Base-by-base conservation (phyloP, 1,140 invertebrate species). In the Rhysida immarginata region DNA sequence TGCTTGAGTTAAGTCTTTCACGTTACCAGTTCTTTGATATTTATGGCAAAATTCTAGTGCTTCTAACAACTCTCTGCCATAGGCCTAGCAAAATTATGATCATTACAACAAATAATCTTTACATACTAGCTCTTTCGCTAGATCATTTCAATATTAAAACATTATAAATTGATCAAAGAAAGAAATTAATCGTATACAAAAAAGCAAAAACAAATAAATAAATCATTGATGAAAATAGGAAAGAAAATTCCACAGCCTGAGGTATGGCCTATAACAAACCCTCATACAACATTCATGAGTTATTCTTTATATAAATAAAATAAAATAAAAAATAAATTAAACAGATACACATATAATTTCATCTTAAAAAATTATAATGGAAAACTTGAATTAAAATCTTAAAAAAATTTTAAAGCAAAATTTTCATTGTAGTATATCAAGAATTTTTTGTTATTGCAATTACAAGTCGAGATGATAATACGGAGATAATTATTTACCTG, bases 1-100 rank as follows among this genome's bases (percentile, higher is more conserved):
- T 14, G 96, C 96, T 68, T 94, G 87, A 65, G 94, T 96, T 23
- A 99, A 72, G 64, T 98, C 92, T 54, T 90, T 79, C 0, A 87
- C 80, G 62, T 94, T 90, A 2, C 81, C 79, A 0, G 85, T 86
- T 18, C 82, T 44, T 54, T 66, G 66, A 59, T 64, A 72, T 21
- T 83, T 77, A 67, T 81, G 81, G 67, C 95, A 98, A 85, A 90
- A 96, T 63, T 96, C 88, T 61, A 87, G 81, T 0, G 96, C 95
- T 65, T 98, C 92, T 58, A 79, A 82, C 50, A 99, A 72, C 69
- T 99, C 96, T 51, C 87, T 75, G 2, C 91, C 92, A 68, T 99
- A 99, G 0, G 93, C 85, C 72, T 77, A 56, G 16, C 1, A 65
- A 35, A 29, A 35, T 52, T 52, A 35, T 26, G 16, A 18, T 8